A percentile compares a stretch with the other conserved stretches of the same genome.
phyloP scores from a whole-genome alignment of 2,888 invertebrate genomes.

The Temnothorax rugatulus region DNA sequence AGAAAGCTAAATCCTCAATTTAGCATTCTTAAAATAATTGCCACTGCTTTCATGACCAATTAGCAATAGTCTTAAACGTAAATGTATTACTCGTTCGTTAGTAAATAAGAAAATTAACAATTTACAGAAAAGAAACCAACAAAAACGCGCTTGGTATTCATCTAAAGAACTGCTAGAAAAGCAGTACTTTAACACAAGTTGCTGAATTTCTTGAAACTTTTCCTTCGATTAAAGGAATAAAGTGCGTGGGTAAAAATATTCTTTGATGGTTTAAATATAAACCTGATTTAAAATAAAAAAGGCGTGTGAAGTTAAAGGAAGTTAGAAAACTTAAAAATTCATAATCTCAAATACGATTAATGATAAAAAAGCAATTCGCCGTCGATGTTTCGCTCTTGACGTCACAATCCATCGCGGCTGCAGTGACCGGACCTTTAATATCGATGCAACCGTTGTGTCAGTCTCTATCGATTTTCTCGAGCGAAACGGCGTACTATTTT shows the following conservation, averaged over 20 bases:
- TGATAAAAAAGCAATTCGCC: background rate
- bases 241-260: background rate
- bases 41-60: background rate
- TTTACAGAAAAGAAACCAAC: background rate
- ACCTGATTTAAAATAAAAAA: background rate
- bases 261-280: background rate
- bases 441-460: conserved; percentile 22
- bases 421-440: conserved; percentile 13
- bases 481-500: conserved; percentile 61
- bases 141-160: background rate
- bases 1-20: background rate
- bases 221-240: background rate
- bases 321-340: background rate
- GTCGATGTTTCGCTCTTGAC: background rate
- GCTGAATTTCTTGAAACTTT: background rate
- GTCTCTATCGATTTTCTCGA: conserved; percentile 42
- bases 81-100: background rate
- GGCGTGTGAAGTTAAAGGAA: background rate
- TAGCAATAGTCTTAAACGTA: background rate
- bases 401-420: background rate
- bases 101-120: background rate
- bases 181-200: background rate
- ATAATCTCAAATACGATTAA: background rate
- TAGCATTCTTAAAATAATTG: conserved; percentile 18
- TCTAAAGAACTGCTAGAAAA: background rate